These are phyloP conservation scores for Dromococcyx pavoninus DNA, from an alignment of 2,797 vertebrate genomes.

Conservation along the genomic window DNA sequence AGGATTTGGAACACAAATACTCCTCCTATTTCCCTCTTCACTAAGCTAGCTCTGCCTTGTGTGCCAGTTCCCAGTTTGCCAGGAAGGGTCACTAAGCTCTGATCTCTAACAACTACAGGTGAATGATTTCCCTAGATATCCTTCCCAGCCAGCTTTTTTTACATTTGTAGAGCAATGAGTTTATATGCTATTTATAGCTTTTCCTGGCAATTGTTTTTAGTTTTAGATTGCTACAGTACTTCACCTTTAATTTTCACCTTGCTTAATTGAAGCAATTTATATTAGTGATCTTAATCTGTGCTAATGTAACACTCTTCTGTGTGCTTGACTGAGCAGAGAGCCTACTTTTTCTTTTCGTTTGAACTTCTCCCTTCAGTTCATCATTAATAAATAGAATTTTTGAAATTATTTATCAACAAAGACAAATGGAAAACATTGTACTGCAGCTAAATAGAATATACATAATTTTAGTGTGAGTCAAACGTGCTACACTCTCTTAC, in stretches of 20 bases:
- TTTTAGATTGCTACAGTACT: background rate
- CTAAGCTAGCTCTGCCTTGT: background rate
- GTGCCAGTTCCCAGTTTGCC: background rate
- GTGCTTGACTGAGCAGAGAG: background rate
- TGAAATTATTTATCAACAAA: background rate
- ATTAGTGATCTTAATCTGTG: slow-evolving; percentile 1
- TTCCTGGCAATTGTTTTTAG: background rate
- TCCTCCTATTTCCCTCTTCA: background rate
- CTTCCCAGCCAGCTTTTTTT: background rate
- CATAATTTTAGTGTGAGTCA: background rate
- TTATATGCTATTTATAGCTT: background rate
- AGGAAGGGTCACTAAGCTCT: background rate
- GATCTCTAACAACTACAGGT: background rate
- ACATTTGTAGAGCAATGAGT: background rate
- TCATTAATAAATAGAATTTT: background rate
- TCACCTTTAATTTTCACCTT: slow-evolving; percentile 27
- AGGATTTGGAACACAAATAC: background rate
- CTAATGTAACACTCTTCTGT: background rate
- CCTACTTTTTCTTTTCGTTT: background rate
- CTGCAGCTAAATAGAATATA: background rate
- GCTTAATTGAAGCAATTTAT: background rate
- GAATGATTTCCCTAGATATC: background rate
- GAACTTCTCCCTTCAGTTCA: background rate
- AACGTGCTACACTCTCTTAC: background rate
- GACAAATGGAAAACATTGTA: background rate